A percentile compares a stretch with the other conserved stretches of the same genome.
These are phyloP conservation scores for Drosophila emarginata DNA, from an alignment of 2,888 invertebrate species.

Conservation along the genomic window DNA sequence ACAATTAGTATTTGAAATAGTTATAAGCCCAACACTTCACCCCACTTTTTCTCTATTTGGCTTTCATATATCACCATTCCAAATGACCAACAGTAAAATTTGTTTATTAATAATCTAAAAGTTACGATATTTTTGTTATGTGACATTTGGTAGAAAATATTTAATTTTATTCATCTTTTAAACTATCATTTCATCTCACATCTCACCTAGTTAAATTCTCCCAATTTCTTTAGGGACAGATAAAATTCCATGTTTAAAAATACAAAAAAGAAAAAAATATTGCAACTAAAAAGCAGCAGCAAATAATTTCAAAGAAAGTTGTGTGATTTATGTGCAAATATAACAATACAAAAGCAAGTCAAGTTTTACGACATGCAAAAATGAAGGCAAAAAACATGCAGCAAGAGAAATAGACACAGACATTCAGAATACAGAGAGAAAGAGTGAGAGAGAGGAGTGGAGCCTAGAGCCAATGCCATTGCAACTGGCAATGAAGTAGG, in stretches of 20 bases:
- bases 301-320: conserved; percentile 65
- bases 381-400: background rate
- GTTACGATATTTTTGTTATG: no score
- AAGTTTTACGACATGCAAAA: conserved; percentile 53
- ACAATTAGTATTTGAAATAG: no score
- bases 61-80: no score
- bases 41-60: no score
- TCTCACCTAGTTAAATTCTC: background rate
- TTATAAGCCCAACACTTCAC: no score
- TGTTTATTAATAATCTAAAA: no score
- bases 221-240: background rate
- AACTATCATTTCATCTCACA: background rate
- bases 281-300: conserved; percentile 38
- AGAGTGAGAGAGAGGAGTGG: background rate
- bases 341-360: conserved; percentile 56
- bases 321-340: conserved; percentile 75
- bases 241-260: background rate
- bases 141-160: no score
- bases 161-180: no score
- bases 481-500: conserved; percentile 60
- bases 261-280: background rate
- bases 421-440: no score
- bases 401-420: no score
- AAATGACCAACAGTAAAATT: no score
- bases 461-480: conserved; percentile 18